Conservation (phyloP, 2,888 invertebrate genomes). For the Cephalotes varians region DNA sequence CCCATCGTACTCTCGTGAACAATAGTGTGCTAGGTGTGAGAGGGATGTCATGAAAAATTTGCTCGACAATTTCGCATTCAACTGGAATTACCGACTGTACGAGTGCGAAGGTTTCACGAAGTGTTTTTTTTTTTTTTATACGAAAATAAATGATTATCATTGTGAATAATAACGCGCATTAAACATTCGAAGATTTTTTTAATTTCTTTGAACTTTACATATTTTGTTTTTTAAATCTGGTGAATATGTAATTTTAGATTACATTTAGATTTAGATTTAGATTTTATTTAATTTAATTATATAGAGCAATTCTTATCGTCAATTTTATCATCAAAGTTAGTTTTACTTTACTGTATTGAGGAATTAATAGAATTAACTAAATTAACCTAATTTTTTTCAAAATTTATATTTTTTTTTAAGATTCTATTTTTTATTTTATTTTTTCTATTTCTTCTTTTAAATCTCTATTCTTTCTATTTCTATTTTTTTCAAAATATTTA, state of each 20-base stretch:
- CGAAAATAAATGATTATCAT: not conserved
- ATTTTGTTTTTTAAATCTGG: not conserved
- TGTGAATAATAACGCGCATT: not conserved
- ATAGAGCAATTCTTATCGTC: not conserved
- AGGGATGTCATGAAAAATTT: conserved; percentile 24
- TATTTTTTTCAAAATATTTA: not conserved
- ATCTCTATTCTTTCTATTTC: no score
- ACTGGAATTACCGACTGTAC: not conserved
- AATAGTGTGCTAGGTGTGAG: conserved; percentile 25
- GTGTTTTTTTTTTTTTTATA: not conserved
- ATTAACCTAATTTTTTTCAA: no score
- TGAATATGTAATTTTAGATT: not conserved
- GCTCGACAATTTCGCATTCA: not conserved
- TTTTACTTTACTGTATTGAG: no score
- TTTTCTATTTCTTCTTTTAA: no score
- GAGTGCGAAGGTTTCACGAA: not conserved
- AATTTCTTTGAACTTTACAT: not conserved
- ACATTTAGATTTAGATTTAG: no score
- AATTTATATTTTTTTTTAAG: no score
- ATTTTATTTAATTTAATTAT: not conserved
- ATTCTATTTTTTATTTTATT: no score
- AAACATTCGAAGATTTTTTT: not conserved
- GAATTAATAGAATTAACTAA: no score
- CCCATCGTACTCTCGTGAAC: conserved; percentile 33
- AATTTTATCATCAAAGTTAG: not conserved